phyloP scores from a whole-genome alignment of 2,888 invertebrate species.

The Bruchidius siliquastri region DNA sequence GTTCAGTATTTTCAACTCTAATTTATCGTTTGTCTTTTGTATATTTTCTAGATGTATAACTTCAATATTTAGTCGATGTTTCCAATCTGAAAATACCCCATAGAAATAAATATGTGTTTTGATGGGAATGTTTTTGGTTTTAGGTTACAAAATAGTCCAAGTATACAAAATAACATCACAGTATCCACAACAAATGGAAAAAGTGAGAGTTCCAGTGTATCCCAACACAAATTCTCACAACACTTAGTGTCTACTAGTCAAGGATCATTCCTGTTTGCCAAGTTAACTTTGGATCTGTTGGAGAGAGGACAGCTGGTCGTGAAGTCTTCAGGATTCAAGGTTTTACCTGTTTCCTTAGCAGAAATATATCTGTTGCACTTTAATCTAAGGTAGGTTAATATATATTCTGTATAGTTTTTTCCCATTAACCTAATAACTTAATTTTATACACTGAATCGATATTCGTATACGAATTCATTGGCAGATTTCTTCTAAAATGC shows the following conservation, averaged over 20 bases:
- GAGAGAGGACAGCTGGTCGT: slow-evolving; percentile 88
- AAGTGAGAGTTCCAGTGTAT: slow-evolving; percentile 59
- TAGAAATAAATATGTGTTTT: too few relatives aligned
- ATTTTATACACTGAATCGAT: too few relatives aligned
- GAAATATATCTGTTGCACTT: slow-evolving; percentile 90
- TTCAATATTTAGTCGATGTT: too few relatives aligned
- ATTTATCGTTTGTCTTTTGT: too few relatives aligned
- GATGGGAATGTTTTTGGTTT: background rate
- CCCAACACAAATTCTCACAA: slow-evolving; percentile 76
- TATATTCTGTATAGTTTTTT: too few relatives aligned
- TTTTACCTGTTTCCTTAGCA: slow-evolving; percentile 79
- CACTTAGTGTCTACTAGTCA: slow-evolving; percentile 78
- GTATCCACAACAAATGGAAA: slow-evolving; percentile 61
- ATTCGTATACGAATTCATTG: too few relatives aligned
- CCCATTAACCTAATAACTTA: too few relatives aligned
- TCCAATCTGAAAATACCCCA: too few relatives aligned
- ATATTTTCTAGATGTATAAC: too few relatives aligned
- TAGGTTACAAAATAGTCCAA: slow-evolving; percentile 1
- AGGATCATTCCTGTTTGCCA: slow-evolving; percentile 89
- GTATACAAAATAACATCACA: slow-evolving; percentile 62
- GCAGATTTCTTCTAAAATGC: too few relatives aligned
- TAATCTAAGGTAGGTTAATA: slow-evolving; percentile 58
- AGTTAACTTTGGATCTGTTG: slow-evolving; percentile 85
- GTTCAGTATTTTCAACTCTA: too few relatives aligned
- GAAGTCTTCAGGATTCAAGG: slow-evolving; percentile 91